Base-by-base conservation (phyloP, 2,797 vertebrate genomes). In the Stomatorhinus walkeri region DNA sequence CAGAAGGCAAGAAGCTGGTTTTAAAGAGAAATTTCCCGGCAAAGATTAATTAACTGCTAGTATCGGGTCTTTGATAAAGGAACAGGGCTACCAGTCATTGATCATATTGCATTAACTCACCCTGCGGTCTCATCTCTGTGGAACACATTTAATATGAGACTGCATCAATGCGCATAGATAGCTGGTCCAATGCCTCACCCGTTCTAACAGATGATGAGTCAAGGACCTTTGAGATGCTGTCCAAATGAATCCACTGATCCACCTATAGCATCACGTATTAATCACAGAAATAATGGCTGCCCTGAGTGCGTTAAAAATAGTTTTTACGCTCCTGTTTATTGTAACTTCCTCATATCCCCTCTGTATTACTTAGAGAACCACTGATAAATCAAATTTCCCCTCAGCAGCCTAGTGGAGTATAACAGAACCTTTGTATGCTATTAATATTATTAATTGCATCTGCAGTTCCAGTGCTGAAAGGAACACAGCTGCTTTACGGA, bases 381-480 rank as follows among this genome's bases (percentile, higher is more conserved):
- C 85, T 87, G 85, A 87, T 56, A 87, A 87, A 87, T 87, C 52
- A 56, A n/a, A 16, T n/a, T 40, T 87, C 28, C 85, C 24, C 32
- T 56, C 49, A 59, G 85, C 85, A 54, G 46, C 83, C 24, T 85
- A 24, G 10, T 85, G 83, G 46, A 52, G 32, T 59, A 40, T 9
- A 36, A 14, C 49, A 43, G 28, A 40, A 40, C 5, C 28, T 32
- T 56, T 54, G 85, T 16, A 56, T 56, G 32, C 28, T 40, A 56
- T 32, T 87, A 87, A 87, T 52, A 54, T 87, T 87, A 87, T 87
- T 54, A 87, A 87, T 87, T 40, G 52, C 51, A 87, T 36, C 49
- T 56, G 52, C 49, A 56, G 4, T 40, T 51, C 28, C 52, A 6
- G 85, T 19, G 24, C 52, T 59, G 85, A 36, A 40, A 36, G 12